Evolutionary conservation across 2,888 invertebrate species (phyloP).

Genomic region (Mechanitis messenoides): DNA sequence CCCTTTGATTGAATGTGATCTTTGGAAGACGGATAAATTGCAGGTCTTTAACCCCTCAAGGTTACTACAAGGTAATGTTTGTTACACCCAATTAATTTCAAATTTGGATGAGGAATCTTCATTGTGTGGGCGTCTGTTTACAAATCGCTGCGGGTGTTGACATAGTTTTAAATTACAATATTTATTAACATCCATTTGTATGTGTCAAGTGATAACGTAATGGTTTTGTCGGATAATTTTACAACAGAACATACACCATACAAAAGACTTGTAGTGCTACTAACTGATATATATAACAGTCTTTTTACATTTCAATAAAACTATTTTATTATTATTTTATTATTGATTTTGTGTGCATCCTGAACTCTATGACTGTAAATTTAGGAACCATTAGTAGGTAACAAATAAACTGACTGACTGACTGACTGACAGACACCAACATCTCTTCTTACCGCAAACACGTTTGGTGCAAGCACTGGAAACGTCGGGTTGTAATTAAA

Average conservation of each 20-base stretch:
- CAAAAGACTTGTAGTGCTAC: neutral
- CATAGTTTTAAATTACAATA: constrained; percentile 16
- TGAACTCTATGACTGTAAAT: too few species aligned
- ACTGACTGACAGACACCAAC: too few species aligned
- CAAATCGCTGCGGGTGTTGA: constrained; percentile 22
- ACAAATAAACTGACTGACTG: too few species aligned
- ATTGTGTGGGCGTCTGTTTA: constrained; percentile 30
- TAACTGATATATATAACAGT: neutral
- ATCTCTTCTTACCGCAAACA: too few species aligned
- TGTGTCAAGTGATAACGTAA: neutral
- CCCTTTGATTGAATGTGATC: constrained; percentile 10
- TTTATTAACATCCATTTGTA: constrained; percentile 11
- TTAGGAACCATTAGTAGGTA: too few species aligned
- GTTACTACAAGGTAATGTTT: constrained; percentile 25
- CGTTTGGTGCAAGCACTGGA: too few species aligned
- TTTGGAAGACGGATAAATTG: constrained; percentile 27
- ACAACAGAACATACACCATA: neutral
- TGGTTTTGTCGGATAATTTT: neutral
- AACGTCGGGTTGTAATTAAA: too few species aligned
- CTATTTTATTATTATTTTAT: too few species aligned
- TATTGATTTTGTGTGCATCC: too few species aligned
- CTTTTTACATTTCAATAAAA: too few species aligned
- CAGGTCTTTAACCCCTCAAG: constrained; percentile 40
- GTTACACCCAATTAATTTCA: constrained; percentile 22
- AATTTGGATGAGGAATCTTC: constrained; percentile 33